phyloP scores from a whole-genome alignment of 2,797 vertebrate genomes.

The Cercopithecus petaurista region DNA sequence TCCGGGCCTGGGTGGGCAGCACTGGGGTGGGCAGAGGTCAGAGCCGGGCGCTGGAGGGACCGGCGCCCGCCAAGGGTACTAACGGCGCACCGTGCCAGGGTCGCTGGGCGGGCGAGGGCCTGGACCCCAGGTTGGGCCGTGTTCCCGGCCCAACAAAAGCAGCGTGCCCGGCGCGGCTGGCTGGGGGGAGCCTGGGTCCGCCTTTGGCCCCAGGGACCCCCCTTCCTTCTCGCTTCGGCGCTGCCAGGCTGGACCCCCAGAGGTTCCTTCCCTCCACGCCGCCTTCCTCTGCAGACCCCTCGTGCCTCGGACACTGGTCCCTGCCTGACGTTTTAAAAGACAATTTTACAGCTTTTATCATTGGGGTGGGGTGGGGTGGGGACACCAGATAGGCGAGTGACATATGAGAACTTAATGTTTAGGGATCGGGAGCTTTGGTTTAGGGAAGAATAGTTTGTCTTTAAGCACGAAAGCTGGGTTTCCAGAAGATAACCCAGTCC shows the following conservation, averaged over 20 bases:
- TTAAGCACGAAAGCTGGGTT: not conserved
- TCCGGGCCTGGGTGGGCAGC: accelerated
- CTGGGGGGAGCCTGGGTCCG: not conserved
- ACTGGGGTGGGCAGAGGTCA: not conserved
- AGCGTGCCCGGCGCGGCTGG: not conserved
- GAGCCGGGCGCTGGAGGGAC: not conserved
- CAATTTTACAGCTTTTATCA: not conserved
- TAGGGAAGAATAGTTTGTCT: not conserved
- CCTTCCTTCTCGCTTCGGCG: not conserved
- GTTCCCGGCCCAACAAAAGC: not conserved
- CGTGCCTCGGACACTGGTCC: not conserved
- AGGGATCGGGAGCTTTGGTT: not conserved
- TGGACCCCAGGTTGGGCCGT: not conserved
- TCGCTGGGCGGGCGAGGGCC: not conserved
- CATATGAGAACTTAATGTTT: not conserved
- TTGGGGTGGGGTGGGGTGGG: too few species aligned
- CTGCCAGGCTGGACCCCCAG: not conserved
- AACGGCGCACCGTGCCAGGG: not conserved
- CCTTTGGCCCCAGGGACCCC: not conserved
- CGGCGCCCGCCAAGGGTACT: not conserved
- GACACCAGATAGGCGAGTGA: not conserved
- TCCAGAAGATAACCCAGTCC: not conserved
- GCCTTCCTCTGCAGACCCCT: not conserved
- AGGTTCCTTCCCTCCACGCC: not conserved
- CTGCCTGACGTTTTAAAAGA: not conserved